Conservation (phyloP, 2,888 invertebrate species). For the Argynnis bischoffii region DNA sequence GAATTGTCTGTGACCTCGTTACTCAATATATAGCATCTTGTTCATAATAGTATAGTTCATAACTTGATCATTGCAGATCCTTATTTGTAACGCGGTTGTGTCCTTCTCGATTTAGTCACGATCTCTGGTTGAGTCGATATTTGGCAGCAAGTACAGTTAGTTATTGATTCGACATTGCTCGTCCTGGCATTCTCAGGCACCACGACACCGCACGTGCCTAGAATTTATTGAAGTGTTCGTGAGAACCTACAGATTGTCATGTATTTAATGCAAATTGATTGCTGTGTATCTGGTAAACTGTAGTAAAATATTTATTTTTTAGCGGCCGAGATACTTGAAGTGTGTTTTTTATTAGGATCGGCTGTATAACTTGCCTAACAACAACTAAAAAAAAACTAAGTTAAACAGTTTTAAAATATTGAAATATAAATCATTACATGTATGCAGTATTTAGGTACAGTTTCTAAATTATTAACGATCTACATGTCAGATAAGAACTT, state of each 20-base stretch:
- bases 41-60: constrained; percentile 20
- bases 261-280: constrained; percentile 53
- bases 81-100: constrained; percentile 44
- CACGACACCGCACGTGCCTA: constrained; percentile 57
- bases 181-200: constrained; percentile 65
- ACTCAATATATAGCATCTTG: constrained; percentile 17
- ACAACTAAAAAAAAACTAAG: too few species aligned
- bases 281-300: constrained; percentile 15
- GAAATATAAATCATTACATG: too few species aligned
- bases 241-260: constrained; percentile 63
- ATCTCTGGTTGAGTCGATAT: constrained; percentile 58
- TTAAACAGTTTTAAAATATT: too few species aligned
- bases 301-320: background rate
- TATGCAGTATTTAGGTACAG: too few species aligned
- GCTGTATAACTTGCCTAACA: too few species aligned
- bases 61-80: constrained; percentile 39
- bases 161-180: constrained; percentile 76
- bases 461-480: too few species aligned
- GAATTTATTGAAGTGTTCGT: constrained; percentile 66
- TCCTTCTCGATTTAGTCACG: constrained; percentile 52
- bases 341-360: too few species aligned
- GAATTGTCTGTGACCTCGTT: constrained; percentile 25
- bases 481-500: too few species aligned
- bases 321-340: too few species aligned
- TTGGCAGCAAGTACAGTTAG: constrained; percentile 74